Evolutionary conservation across 2,113 vertebrate genomes (phyloP), one percentile per base, ranked within the genome.

Genomic region (Dasyornis broadbenti): DNA sequence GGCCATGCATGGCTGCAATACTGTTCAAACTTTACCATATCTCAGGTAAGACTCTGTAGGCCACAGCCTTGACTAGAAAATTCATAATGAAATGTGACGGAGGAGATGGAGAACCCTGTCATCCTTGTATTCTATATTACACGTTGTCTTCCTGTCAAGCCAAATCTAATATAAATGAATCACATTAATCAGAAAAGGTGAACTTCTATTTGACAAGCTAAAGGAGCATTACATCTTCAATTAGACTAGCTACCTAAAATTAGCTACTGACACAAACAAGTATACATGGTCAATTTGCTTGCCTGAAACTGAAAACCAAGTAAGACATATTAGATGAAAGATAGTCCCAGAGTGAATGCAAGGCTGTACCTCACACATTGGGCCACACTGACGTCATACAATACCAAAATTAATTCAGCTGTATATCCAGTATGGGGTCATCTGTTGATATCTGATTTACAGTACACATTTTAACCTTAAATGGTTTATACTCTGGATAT

Each of bases 191-290:
- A 96, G 91, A 97, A 97, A 98, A 97, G 92, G 93, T 94, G 97
- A 96, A 96, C 97, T 98, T 97, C 94, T 95, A 95, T 97, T 97
- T 97, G 97, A 98, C 94, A 97, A 97, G 93, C 94, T 97, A 98
- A 98, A 97, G 93, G 95, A 97, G 71, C 92, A 96, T 96, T 97
- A 96, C 95, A 94, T 96, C 95, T 97, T 93, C 97, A 97, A 98
- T 98, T 98, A 98, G 81, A 96, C 90, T 95, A 95, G 91, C 82
- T 93, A 81, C 92, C 97, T 97, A 97, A 98, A 97, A 98, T 97
- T 97, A 98, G 93, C 94, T 93, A 96, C 94, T 95, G 96, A 95
- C 88, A 97, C 89, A 97, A 97, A 92, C 89, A 96, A 95, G 71
- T 96, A 96, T 75, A 96, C 93, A 85, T 94, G 95, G 96, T 93